phyloP scores from a whole-genome alignment of 1,140 invertebrate species.

The Elysia chlorotica region DNA sequence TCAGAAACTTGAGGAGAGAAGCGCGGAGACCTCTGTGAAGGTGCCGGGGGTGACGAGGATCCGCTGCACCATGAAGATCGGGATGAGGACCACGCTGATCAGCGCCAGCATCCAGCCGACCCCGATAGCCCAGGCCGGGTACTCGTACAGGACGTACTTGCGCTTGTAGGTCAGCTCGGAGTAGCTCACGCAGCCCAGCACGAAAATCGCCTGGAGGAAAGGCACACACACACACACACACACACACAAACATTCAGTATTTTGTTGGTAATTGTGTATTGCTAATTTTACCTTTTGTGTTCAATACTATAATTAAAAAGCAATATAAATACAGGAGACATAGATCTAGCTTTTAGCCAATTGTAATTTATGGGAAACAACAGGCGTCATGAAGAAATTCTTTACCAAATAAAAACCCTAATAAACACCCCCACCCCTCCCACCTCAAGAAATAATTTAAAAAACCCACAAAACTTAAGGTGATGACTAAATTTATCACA shows the following conservation, averaged over 20 bases:
- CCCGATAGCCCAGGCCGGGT: conserved; percentile 49
- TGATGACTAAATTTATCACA: no score
- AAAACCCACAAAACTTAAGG: no score
- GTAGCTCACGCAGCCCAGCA: conserved; percentile 67
- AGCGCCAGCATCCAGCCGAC: conserved; percentile 51
- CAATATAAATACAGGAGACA: not conserved
- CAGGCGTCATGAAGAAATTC: no score
- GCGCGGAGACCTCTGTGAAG: conserved; percentile 34
- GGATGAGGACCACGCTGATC: conserved; percentile 47
- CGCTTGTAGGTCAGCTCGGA: conserved; percentile 66
- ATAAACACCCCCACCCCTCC: no score
- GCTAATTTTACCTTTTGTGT: not conserved
- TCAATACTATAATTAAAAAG: not conserved
- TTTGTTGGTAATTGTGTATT: not conserved
- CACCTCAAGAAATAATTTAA: no score
- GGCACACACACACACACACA: not conserved
- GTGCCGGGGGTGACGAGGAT: conserved; percentile 36
- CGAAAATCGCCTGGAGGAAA: conserved; percentile 67
- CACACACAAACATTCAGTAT: no score
- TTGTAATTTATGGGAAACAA: not conserved
- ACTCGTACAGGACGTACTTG: conserved; percentile 38
- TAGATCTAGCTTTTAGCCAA: not conserved
- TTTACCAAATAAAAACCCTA: no score
- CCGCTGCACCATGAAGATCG: conserved; percentile 42
- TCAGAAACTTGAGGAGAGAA: not conserved